Conservation (phyloP, 2,113 vertebrate species). For the Rafetus swinhoei region DNA sequence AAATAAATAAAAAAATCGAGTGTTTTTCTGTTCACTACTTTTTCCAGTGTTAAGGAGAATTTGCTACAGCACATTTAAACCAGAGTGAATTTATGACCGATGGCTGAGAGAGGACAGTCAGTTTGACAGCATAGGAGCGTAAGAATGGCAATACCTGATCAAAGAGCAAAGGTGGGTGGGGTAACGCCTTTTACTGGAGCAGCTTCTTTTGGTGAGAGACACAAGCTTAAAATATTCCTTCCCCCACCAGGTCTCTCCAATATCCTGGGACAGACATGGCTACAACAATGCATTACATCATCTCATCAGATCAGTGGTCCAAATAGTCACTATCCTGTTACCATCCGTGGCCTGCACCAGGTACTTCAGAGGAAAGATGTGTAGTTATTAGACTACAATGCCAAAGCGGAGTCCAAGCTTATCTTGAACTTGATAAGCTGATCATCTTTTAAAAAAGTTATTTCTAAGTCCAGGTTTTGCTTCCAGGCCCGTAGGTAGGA, state of each 20-base stretch:
- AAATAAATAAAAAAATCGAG: not conserved
- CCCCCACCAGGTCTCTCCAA: not conserved
- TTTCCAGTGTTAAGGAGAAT: not conserved
- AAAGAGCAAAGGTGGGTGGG: not conserved
- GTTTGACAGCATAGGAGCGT: not conserved
- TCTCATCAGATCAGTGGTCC: not conserved
- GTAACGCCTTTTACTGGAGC: not conserved
- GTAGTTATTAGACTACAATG: not conserved
- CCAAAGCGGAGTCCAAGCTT: not conserved
- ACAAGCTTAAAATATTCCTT: not conserved
- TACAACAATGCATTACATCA: not conserved
- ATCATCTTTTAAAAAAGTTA: not conserved
- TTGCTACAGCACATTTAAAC: not conserved
- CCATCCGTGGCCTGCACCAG: not conserved
- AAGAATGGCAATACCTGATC: not conserved
- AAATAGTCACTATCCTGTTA: not conserved
- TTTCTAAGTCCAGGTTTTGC: not conserved
- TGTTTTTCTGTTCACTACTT: not conserved
- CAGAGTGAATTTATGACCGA: too few species aligned
- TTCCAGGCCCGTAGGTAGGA: not conserved
- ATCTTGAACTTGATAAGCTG: not conserved
- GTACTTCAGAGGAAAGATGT: not conserved
- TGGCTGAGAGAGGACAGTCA: not conserved
- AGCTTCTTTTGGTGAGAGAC: not conserved
- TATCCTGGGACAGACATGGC: not conserved